Base-by-base conservation (phyloP, 2,888 invertebrate species). In the Sussaba pulchella region DNA sequence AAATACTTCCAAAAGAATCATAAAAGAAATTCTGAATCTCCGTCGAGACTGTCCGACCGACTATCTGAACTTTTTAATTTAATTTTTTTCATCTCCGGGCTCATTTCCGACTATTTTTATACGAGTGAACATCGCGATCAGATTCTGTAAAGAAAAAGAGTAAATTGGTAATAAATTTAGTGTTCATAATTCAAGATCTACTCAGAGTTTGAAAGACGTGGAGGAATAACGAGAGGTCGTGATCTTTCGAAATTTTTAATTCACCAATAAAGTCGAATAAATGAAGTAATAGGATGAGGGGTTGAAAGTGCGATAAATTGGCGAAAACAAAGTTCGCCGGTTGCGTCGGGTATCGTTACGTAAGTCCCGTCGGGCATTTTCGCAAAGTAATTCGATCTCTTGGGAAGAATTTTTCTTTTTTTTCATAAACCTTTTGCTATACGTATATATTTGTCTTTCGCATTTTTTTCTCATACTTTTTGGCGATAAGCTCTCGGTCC, bases 341-440 rank as follows among this genome's bases (percentile, higher is more conserved):
- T 64, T 19, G n/a, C 41, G 50, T 39, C 19, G 66, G 61, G 6
- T 67, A 54, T 69, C 73, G 67, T 69, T 78, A 73, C 69, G 45
- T 17, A 2, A 8, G n/a, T 26, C 47, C 8, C 47, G 43, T 8
- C 10, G 41, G 54, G 14, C 54, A 50, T 61, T 59, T 31, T 73
- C 39, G 26, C 36, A 19, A 47, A 50, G 24, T 19, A 41, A 52
- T 43, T 59, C 70, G 69, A 74, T 70, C 74, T 66, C 70, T 64
- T 43, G 70, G 45, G 59, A 70, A 75, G 26, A 54, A n/a, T n/a
- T n/a, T n/a, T n/a, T n/a, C n/a, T n/a, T n/a, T 59, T 74, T 79
- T 79, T 43, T 79, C 64, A 79, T 79, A 70, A 79, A 74, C 64
- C 70, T 57, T 64, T 78, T 54, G 59, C 47, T 36, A 41, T 61